Evolutionary conservation across 2,797 vertebrate genomes (phyloP).

Genomic region (Anas georgica): DNA sequence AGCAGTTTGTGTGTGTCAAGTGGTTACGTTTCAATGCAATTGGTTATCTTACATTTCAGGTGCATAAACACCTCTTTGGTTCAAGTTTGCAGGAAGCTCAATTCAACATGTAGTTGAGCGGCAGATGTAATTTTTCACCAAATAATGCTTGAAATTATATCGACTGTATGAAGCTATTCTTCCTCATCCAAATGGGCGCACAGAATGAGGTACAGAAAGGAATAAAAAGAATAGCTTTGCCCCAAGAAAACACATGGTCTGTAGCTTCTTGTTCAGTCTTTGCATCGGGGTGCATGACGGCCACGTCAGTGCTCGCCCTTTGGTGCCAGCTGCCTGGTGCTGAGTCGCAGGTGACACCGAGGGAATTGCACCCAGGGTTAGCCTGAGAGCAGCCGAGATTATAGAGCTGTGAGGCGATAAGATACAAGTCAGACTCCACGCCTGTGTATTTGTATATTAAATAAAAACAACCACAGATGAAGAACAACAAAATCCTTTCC

Average conservation of each 20-base stretch:
- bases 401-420: background rate
- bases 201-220: background rate
- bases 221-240: background rate
- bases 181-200: background rate
- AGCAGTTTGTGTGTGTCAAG: background rate
- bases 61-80: background rate
- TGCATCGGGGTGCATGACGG: rapidly evolving
- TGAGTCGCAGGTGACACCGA: background rate
- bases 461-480: background rate
- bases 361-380: background rate
- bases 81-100: background rate
- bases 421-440: rapidly evolving
- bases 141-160: rapidly evolving
- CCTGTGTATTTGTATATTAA: background rate
- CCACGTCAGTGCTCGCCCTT: background rate
- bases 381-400: background rate
- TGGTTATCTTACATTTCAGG: background rate
- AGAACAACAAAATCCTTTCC: background rate
- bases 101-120: background rate
- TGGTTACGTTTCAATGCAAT: background rate
- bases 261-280: background rate
- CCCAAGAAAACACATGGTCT: too few relatives aligned
- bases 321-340: background rate
- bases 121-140: background rate
- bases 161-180: background rate